A percentile compares a stretch with the other conserved stretches of the same genome.
phyloP scores from a whole-genome alignment of 1,140 invertebrate species.

The Sycophaga agraensis region DNA sequence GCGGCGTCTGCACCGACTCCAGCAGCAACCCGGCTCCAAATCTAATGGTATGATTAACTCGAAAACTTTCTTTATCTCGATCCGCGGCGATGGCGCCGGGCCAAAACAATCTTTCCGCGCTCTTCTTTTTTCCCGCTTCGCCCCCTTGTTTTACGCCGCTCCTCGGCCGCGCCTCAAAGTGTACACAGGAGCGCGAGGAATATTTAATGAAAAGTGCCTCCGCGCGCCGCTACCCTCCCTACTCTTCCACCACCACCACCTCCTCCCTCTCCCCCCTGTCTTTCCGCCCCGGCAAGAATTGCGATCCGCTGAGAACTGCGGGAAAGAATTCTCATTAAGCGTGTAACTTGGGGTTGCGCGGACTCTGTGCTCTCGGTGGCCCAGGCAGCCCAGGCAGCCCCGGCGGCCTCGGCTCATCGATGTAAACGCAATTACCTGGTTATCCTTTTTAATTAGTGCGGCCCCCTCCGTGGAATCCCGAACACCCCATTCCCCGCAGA shows the following conservation, averaged over 20 bases:
- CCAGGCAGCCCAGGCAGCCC: too few relatives aligned
- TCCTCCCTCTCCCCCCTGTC: too few relatives aligned
- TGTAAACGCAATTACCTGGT: slow-evolving; percentile 13
- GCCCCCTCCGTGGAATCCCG: too few relatives aligned
- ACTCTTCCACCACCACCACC: too few relatives aligned
- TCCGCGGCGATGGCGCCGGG: slow-evolving; percentile 11
- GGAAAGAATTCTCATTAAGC: slow-evolving; percentile 27
- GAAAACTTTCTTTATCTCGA: slow-evolving; percentile 30
- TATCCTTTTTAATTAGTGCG: slow-evolving; percentile 23
- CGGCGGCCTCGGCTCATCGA: slow-evolving; percentile 2
- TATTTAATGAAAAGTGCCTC: slow-evolving; percentile 28
- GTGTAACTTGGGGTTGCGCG: slow-evolving; percentile 23
- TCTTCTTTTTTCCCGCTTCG: slow-evolving; percentile 1
- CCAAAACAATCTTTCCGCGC: slow-evolving; percentile 27
- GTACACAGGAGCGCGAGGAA: slow-evolving; percentile 11
- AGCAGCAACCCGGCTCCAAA: slow-evolving; percentile 11
- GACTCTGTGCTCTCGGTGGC: slow-evolving; percentile 22
- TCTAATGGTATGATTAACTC: slow-evolving; percentile 33
- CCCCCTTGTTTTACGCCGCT: slow-evolving; percentile 14
- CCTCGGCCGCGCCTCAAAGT: not conserved
- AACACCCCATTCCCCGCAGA: too few relatives aligned
- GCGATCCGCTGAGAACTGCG: slow-evolving; percentile 11
- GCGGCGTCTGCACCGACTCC: not conserved
- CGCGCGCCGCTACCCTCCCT: too few relatives aligned
- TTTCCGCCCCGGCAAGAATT: slow-evolving; percentile 4